Conservation (phyloP, 2,888 invertebrate genomes). For the Trachelus iudaicus region DNA sequence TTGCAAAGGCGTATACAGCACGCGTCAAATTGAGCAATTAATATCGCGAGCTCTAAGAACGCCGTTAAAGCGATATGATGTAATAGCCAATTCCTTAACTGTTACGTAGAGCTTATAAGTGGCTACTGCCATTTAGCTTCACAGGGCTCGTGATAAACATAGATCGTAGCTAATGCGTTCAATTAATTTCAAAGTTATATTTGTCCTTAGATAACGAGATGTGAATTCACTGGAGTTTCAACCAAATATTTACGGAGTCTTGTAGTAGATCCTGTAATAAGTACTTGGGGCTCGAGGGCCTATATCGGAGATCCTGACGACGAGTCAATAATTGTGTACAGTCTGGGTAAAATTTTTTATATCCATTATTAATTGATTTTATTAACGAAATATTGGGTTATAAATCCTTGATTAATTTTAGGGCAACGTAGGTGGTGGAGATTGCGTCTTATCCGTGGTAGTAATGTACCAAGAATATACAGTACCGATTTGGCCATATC, state of each 20-base stretch:
- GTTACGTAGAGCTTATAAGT: neutral
- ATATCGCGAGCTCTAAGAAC: neutral
- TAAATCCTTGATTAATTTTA: slow-evolving; percentile 13
- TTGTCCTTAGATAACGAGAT: slow-evolving; percentile 31
- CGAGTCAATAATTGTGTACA: slow-evolving; percentile 45
- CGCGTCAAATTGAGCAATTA: neutral
- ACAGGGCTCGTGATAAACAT: neutral
- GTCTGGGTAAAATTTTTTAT: slow-evolving; percentile 26
- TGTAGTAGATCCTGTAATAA: slow-evolving; percentile 51
- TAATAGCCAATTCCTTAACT: neutral
- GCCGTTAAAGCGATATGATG: neutral
- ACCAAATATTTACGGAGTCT: slow-evolving; percentile 49
- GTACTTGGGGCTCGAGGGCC: slow-evolving; percentile 50
- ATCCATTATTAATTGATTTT: neutral
- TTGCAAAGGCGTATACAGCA: neutral
- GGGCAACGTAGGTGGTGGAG: slow-evolving; percentile 56
- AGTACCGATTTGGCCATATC: slow-evolving; percentile 59
- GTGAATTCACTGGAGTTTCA: slow-evolving; percentile 41
- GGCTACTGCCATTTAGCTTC: neutral
- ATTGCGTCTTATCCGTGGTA: slow-evolving; percentile 38
- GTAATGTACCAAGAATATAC: slow-evolving; percentile 36
- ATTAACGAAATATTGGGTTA: neutral
- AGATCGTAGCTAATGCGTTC: neutral
- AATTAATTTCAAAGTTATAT: neutral
- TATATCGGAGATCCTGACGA: slow-evolving; percentile 61